phyloP scores from a whole-genome alignment of 2,113 vertebrate species.

The Chitala chitala region DNA sequence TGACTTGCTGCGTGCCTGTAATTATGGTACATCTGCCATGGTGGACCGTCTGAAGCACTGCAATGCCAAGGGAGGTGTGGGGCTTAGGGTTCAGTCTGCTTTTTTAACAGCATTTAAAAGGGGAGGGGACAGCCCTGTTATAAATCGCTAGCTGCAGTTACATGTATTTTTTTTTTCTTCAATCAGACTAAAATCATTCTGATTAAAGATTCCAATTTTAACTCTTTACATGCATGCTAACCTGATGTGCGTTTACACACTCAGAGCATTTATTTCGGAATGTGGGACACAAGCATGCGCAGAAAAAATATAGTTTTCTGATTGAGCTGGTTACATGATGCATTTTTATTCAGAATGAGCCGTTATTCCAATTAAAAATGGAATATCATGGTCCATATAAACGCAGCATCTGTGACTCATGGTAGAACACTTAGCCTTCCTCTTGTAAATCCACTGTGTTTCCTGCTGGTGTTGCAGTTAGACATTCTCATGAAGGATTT shows the following conservation, averaged over 20 bases:
- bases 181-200: too few relatives aligned
- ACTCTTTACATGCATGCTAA: too few relatives aligned
- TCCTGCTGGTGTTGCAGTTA: background rate
- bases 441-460: background rate
- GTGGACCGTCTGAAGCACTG: background rate
- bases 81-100: background rate
- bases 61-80: background rate
- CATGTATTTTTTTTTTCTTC: background rate
- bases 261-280: too few relatives aligned
- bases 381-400: background rate
- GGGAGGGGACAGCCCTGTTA: too few relatives aligned
- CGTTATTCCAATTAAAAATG: background rate
- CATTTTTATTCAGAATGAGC: too few relatives aligned
- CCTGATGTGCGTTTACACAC: too few relatives aligned
- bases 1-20: too few relatives aligned
- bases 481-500: background rate
- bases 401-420: background rate
- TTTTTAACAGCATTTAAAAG: background rate
- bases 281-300: too few relatives aligned
- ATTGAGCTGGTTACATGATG: too few relatives aligned
- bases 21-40: background rate
- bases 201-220: too few relatives aligned
- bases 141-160: too few relatives aligned
- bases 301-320: too few relatives aligned
- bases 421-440: background rate